Percentiles rank a stretch among this genome's conserved stretches.
Evolutionary conservation across 1,140 invertebrate genomes (phyloP).

Genomic region (Drosophila dunni): DNA sequence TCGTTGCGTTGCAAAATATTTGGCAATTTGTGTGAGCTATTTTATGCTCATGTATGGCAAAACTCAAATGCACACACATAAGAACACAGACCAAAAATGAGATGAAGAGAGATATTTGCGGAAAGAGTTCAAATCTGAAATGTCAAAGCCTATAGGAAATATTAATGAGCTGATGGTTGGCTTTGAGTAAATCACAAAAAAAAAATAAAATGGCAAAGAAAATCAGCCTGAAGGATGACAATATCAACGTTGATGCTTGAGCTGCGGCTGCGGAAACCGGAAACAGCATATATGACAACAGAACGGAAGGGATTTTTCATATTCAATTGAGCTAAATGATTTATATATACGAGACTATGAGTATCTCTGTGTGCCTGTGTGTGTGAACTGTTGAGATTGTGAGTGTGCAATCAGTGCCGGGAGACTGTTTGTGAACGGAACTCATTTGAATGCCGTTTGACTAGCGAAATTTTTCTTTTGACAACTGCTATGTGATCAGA

Average conservation of each 20-base stretch:
- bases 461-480: constrained; percentile 63
- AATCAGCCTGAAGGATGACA: constrained; percentile 39
- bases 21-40: constrained; percentile 58
- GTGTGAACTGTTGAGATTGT: neutral
- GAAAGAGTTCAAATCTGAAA: constrained; percentile 1
- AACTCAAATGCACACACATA: constrained; percentile 46
- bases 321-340: constrained; percentile 82
- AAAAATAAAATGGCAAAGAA: constrained; percentile 44
- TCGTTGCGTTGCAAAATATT: constrained; percentile 42
- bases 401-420: constrained; percentile 58
- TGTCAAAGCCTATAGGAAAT: constrained; percentile 53
- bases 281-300: constrained; percentile 84
- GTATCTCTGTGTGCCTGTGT: constrained; percentile 17
- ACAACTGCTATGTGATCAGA: constrained; percentile 55
- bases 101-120: neutral
- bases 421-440: constrained; percentile 69
- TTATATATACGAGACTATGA: constrained; percentile 35
- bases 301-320: constrained; percentile 83
- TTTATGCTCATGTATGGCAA: constrained; percentile 46
- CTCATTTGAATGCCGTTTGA: constrained; percentile 79
- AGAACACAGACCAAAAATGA: neutral
- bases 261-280: constrained; percentile 77
- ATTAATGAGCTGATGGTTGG: constrained; percentile 74
- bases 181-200: constrained; percentile 61
- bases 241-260: constrained; percentile 52